phyloP scores from a whole-genome alignment of 2,113 vertebrate species.

The Zosterops hypoxanthus region DNA sequence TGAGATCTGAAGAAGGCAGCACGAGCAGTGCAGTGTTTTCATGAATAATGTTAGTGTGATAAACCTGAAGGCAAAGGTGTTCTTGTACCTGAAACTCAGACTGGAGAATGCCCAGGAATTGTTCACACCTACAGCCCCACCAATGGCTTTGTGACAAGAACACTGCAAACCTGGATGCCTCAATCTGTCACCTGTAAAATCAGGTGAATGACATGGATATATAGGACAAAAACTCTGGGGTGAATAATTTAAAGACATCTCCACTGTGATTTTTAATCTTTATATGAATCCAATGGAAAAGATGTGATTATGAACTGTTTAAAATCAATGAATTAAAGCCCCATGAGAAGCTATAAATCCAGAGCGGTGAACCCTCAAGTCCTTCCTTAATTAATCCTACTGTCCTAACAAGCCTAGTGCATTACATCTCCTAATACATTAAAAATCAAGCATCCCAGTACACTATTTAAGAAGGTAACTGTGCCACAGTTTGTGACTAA shows the following conservation, averaged over 20 bases:
- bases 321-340: not conserved
- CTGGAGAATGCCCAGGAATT: accelerated
- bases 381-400: not conserved
- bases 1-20: not conserved
- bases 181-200: accelerated
- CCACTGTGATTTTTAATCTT: not conserved
- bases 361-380: not conserved
- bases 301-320: not conserved
- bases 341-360: not conserved
- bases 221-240: accelerated
- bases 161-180: not conserved
- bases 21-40: not conserved
- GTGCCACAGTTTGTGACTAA: not conserved
- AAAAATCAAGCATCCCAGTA: not conserved
- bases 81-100: not conserved
- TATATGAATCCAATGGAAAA: not conserved
- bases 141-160: not conserved
- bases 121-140: not conserved
- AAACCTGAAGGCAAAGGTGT: not conserved
- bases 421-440: not conserved
- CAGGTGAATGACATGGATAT: accelerated
- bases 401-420: not conserved
- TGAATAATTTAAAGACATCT: not conserved
- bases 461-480: not conserved
- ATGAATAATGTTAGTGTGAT: accelerated